phyloP scores from a whole-genome alignment of 1,140 invertebrate species.

The Diprion similis region DNA sequence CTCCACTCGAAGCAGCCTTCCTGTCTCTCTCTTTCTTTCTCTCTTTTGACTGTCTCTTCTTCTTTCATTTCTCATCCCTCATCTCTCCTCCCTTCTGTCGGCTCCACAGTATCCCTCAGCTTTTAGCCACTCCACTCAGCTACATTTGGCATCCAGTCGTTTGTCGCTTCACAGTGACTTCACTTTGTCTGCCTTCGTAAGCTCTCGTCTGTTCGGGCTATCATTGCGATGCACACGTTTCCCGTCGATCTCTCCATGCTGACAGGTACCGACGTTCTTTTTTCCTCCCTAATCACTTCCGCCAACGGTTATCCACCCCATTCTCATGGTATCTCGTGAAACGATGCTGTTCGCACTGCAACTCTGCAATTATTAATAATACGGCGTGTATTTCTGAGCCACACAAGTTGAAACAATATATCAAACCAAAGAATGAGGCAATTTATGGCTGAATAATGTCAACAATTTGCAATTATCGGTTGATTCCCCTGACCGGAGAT shows the following conservation, averaged over 20 bases:
- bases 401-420: neutral
- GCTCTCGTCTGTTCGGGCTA: neutral
- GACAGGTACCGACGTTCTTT: conserved; percentile 27
- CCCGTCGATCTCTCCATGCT: neutral
- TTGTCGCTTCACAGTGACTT: conserved; percentile 4
- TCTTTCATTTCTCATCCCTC: neutral
- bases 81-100: neutral
- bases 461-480: too few species aligned
- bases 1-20: neutral
- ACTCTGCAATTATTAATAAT: too few species aligned
- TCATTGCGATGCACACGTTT: conserved; percentile 6
- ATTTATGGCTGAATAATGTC: too few species aligned
- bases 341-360: too few species aligned
- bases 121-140: conserved; percentile 3
- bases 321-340: neutral
- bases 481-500: too few species aligned
- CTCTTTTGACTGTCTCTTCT: neutral
- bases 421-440: too few species aligned
- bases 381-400: neutral
- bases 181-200: conserved; percentile 3
- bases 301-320: conserved; percentile 6
- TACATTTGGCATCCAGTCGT: neutral
- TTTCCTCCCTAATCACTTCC: conserved; percentile 44
- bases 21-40: neutral
- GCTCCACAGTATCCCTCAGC: neutral